Conservation (phyloP, 2,113 vertebrate genomes). For the Cyprinodon tularosa region DNA sequence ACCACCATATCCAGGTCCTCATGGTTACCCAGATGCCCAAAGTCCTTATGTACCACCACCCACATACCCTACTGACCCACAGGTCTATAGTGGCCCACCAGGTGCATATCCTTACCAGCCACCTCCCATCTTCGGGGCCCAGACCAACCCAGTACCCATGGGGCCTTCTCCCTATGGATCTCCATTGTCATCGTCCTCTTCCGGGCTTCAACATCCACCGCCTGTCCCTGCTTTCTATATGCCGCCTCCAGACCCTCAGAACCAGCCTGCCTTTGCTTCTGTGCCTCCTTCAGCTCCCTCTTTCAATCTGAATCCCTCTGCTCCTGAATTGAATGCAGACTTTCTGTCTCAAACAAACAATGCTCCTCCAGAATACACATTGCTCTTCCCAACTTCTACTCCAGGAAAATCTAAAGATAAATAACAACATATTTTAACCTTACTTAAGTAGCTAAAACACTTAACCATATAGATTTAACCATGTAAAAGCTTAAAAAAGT, state of each 20-base stretch:
- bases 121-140: constrained; percentile 8
- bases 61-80: constrained; percentile 20
- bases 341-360: constrained; percentile 65
- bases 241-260: constrained; percentile 15
- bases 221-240: constrained; percentile 10
- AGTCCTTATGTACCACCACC: constrained; percentile 31
- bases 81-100: not conserved
- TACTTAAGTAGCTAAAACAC: not conserved
- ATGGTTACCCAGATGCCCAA: constrained; percentile 30
- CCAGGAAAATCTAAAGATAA: constrained; percentile 25
- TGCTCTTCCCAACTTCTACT: constrained; percentile 50
- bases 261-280: constrained; percentile 1
- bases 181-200: constrained; percentile 39
- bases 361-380: constrained; percentile 59
- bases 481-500: too few species aligned
- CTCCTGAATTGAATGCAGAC: constrained; percentile 43
- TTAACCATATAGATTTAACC: too few species aligned
- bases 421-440: not conserved
- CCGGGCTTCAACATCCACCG: constrained; percentile 55
- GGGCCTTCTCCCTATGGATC: constrained; percentile 29
- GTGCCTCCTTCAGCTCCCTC: constrained; percentile 26
- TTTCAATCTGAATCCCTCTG: constrained; percentile 41
- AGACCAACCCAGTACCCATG: constrained; percentile 40
- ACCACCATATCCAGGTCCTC: constrained; percentile 16
- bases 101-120: constrained; percentile 22